Evolutionary conservation across 2,888 invertebrate species (phyloP).

Genomic region (Zaprionus bogoriensis): DNA sequence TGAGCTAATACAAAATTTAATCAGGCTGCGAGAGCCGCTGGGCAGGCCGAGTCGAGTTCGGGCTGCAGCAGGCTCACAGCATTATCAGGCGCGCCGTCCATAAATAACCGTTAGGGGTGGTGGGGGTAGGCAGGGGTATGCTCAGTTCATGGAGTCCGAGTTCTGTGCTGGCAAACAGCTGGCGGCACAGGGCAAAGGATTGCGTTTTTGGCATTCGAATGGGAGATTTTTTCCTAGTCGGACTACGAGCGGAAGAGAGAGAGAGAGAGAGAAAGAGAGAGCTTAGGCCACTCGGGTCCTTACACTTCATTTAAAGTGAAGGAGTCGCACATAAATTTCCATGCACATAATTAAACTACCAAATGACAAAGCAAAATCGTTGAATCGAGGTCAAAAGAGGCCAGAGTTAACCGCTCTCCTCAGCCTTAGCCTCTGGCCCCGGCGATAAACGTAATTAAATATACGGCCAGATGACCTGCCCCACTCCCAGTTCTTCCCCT

Average conservation of each 20-base stretch:
- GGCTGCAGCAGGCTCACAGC: slow-evolving; percentile 14
- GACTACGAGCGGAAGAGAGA: too few relatives aligned
- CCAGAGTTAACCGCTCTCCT: background rate
- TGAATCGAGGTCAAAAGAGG: slow-evolving; percentile 66
- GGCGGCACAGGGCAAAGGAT: slow-evolving; percentile 59
- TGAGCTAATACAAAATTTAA: slow-evolving; percentile 77
- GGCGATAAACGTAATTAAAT: slow-evolving; percentile 67
- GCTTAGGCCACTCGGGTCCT: slow-evolving; percentile 37
- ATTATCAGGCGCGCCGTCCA: slow-evolving; percentile 70
- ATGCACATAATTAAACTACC: slow-evolving; percentile 80
- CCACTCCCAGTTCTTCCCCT: background rate
- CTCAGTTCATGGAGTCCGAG: slow-evolving; percentile 1
- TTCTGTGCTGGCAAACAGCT: slow-evolving; percentile 46
- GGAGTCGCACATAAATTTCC: slow-evolving; percentile 75
- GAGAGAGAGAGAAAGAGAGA: background rate
- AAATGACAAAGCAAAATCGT: slow-evolving; percentile 77
- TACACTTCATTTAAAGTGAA: slow-evolving; percentile 75
- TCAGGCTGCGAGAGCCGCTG: slow-evolving; percentile 61
- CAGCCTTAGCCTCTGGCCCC: background rate
- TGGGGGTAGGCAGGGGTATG: slow-evolving; percentile 6
- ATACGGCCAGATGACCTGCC: slow-evolving; percentile 63
- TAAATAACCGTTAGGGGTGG: slow-evolving; percentile 55
- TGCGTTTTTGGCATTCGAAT: slow-evolving; percentile 45
- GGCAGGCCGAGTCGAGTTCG: slow-evolving; percentile 21
- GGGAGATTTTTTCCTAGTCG: background rate